Conservation (phyloP, 2,797 vertebrate genomes). For the Ctenopoma kingsleyae region DNA sequence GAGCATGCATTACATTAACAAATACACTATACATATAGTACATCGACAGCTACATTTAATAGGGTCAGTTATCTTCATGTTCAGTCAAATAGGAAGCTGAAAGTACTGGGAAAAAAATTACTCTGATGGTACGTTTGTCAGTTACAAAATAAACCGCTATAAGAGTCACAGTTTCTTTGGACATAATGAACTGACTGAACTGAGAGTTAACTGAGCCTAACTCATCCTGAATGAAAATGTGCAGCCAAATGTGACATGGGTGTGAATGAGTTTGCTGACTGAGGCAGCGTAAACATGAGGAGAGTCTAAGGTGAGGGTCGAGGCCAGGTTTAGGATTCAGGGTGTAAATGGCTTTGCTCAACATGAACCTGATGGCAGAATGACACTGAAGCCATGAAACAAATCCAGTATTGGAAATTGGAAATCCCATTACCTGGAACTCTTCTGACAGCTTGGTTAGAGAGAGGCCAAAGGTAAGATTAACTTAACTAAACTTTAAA, state of each 20-base stretch:
- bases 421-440: slow-evolving; percentile 87
- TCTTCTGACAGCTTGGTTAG: slow-evolving; percentile 90
- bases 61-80: slow-evolving; percentile 42
- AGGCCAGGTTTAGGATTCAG: slow-evolving; percentile 18
- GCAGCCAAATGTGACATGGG: slow-evolving; percentile 46
- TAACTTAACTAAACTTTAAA: slow-evolving; percentile 59
- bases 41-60: slow-evolving; percentile 6
- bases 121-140: background rate
- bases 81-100: slow-evolving; percentile 27
- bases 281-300: slow-evolving; percentile 19
- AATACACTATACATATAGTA: slow-evolving; percentile 5
- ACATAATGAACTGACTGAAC: slow-evolving; percentile 39
- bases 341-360: slow-evolving; percentile 57
- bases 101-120: background rate
- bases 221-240: slow-evolving; percentile 39
- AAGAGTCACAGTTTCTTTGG: background rate
- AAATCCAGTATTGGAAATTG: slow-evolving; percentile 88
- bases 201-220: slow-evolving; percentile 53
- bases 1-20: slow-evolving; percentile 59
- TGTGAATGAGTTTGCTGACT: slow-evolving; percentile 33
- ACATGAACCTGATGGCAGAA: slow-evolving; percentile 78
- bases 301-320: slow-evolving; percentile 30
- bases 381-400: slow-evolving; percentile 88
- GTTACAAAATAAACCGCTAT: background rate
- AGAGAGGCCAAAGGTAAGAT: slow-evolving; percentile 85